Evolutionary conservation across 1,140 invertebrate genomes (phyloP).

Genomic region (Ladona fulva): DNA sequence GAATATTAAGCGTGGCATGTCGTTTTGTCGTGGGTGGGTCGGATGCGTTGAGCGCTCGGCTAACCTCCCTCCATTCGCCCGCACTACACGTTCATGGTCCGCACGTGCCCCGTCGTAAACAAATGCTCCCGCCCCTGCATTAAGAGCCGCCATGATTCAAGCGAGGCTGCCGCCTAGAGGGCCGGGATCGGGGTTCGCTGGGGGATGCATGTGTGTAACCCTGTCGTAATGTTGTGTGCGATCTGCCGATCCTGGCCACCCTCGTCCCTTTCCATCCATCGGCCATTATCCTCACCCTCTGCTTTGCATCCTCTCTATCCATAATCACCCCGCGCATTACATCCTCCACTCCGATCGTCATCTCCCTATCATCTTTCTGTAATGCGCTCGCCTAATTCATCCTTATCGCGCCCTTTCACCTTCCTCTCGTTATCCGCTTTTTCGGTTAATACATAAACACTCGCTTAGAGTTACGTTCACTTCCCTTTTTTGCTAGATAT

Average conservation of each 20-base stretch:
- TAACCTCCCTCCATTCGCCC: not conserved
- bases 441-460: too few species aligned
- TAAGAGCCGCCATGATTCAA: not conserved
- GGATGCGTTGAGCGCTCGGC: too few species aligned
- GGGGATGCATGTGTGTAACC: not conserved
- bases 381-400: too few species aligned
- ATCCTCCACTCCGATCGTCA: not conserved
- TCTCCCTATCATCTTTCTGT: not conserved
- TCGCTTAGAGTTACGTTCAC: too few species aligned
- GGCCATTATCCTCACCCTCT: not conserved
- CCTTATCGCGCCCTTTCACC: too few species aligned
- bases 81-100: not conserved
- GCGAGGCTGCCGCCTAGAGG: too few species aligned
- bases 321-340: not conserved
- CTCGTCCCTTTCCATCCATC: too few species aligned
- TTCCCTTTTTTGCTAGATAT: too few species aligned
- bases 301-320: not conserved
- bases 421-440: too few species aligned
- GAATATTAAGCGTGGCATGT: not conserved
- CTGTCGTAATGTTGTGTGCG: not conserved
- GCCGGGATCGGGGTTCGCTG: too few species aligned
- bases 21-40: not conserved
- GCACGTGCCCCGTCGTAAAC: not conserved
- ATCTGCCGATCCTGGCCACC: not conserved
- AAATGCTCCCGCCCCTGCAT: not conserved